Evolutionary conservation across 2,797 vertebrate species (phyloP), one percentile per base, ranked within the genome.

Genomic region (Cheirogaleus major): DNA sequence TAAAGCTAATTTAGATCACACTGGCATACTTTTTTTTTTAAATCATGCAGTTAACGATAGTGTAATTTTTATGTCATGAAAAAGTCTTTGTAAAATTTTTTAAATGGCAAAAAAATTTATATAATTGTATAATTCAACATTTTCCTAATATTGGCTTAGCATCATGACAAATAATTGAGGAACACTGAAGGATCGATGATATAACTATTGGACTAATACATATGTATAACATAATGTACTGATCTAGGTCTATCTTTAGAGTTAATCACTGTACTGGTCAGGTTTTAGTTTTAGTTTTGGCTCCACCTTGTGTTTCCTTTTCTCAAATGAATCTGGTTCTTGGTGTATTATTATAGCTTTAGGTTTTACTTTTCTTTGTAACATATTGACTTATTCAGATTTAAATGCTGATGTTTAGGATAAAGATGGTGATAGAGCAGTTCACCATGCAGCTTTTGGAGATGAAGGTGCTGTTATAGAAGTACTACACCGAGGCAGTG

Each of bases 401-500:
- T 43, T 93, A 63, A 81, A 72, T 95, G 17, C 93, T 97, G 93
- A 73, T 82, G 8, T 97, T 81, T 87, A 99, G 99, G 99, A 99
- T 98, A 99, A 99, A 98, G 99, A 99, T 85, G 99, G 99, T 80
- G 99, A 99, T 98, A 98, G 99, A 91, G 99, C 99, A 0, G 99
- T 99, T 97, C 99, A 99, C 97, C 99, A 99, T 0, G 99, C 99
- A 41, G 99, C 99, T 67, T 99, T 99, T 0, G 99, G 99, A 4
- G 99, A 99, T 2, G 99, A 99, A 98, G 99, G 99, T 78, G 99
- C 99, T 11, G 99, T 99, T 96, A 99, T 99, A 80, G 99, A 99
- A 98, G 99, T 99, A 91, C 98, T 99, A 95, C 99, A 99, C 96
- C 98, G 99, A 94, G 99, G 99, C 50, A 99, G 99, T 0, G 99